phyloP scores from a whole-genome alignment of 2,888 invertebrate genomes.

The Cinara cedri region DNA sequence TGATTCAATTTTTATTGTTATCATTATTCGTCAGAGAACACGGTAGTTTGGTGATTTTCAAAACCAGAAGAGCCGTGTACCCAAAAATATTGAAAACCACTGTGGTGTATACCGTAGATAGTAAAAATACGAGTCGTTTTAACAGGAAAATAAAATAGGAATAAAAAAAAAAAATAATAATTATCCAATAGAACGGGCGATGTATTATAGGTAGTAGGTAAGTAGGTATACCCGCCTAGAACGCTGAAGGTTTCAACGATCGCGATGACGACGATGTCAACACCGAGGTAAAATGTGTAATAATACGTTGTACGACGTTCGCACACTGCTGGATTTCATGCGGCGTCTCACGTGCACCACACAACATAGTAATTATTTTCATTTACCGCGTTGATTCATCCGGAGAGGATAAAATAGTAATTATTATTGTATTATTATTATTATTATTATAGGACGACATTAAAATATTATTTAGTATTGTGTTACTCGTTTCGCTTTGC shows the following conservation, averaged over 20 bases:
- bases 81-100: too few relatives aligned
- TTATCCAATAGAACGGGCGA: too few relatives aligned
- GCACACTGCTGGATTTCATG: background rate
- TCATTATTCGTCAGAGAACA: too few relatives aligned
- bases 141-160: too few relatives aligned
- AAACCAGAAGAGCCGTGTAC: too few relatives aligned
- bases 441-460: background rate
- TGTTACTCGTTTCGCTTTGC: background rate
- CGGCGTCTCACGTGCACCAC: slow-evolving; percentile 20
- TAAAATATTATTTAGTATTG: too few relatives aligned
- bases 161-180: too few relatives aligned
- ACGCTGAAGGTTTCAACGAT: slow-evolving; percentile 8
- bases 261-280: background rate
- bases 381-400: background rate
- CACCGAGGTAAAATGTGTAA: slow-evolving; percentile 25
- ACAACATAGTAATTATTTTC: background rate
- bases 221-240: background rate
- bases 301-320: background rate
- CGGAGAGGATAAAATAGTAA: background rate
- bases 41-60: too few relatives aligned
- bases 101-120: too few relatives aligned
- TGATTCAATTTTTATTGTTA: too few relatives aligned
- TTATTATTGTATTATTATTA: background rate
- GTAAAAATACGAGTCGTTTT: too few relatives aligned
- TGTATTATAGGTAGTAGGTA: too few relatives aligned